Conservation (phyloP, 2,888 invertebrate genomes). For the Liopterus haemorrhoidalis region DNA sequence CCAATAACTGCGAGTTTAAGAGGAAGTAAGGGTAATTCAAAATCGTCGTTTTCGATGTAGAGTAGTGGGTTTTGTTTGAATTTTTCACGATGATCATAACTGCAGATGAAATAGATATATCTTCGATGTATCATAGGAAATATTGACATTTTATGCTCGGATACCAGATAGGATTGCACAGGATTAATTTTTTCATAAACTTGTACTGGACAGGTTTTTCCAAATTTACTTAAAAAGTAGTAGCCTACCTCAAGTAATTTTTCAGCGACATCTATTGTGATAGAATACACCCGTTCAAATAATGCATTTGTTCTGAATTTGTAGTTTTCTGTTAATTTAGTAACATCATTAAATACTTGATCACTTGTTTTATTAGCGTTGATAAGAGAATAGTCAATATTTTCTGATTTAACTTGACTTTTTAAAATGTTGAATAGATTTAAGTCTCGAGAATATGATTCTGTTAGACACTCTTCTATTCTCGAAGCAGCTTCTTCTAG, state of each 20-base stretch:
- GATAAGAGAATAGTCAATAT: conserved; percentile 46
- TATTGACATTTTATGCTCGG: conserved; percentile 44
- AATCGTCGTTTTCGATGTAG: conserved; percentile 48
- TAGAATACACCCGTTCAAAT: conserved; percentile 53
- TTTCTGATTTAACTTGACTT: conserved; percentile 44
- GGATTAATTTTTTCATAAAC: conserved; percentile 48
- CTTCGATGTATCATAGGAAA: conserved; percentile 55
- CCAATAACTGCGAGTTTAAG: conserved; percentile 55
- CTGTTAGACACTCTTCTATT: conserved; percentile 47
- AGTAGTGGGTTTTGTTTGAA: conserved; percentile 55
- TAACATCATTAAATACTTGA: conserved; percentile 36
- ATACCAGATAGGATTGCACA: conserved; percentile 49
- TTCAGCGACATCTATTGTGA: conserved; percentile 53
- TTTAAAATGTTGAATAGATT: conserved; percentile 45
- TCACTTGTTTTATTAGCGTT: conserved; percentile 43
- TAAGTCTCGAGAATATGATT: conserved; percentile 46
- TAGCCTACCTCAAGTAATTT: conserved; percentile 53
- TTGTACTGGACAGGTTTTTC: conserved; percentile 60
- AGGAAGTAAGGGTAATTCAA: conserved; percentile 48
- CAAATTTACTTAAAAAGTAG: conserved; percentile 58
- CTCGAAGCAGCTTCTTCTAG: conserved; percentile 47
- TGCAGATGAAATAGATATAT: conserved; percentile 55
- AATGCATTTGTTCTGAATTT: conserved; percentile 49
- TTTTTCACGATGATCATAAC: conserved; percentile 45
- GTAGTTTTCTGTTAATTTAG: conserved; percentile 38